These are phyloP conservation scores for Dioctria linearis DNA, from an alignment of 2,888 invertebrate species.

Conservation along the genomic window DNA sequence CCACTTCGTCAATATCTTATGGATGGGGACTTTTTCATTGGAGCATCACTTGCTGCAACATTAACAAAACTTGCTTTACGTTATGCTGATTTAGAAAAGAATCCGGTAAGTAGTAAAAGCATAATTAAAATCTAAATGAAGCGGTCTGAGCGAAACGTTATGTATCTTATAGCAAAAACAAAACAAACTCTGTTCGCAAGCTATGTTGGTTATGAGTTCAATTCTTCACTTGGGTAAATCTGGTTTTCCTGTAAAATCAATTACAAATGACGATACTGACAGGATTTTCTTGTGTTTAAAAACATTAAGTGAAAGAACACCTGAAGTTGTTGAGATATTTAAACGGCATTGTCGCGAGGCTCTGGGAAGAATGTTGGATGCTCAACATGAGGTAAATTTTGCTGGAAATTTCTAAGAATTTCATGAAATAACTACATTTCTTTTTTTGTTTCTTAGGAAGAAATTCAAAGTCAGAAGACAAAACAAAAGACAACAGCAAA, in stretches of 20 bases:
- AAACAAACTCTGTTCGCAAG: constrained; percentile 81
- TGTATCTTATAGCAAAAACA: constrained; percentile 64
- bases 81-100: constrained; percentile 73
- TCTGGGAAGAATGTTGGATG: constrained; percentile 86
- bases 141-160: neutral
- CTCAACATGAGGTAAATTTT: constrained; percentile 78
- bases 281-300: constrained; percentile 87
- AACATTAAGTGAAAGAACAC: constrained; percentile 80
- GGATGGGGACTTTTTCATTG: constrained; percentile 97
- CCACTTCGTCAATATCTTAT: constrained; percentile 89
- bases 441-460: constrained; percentile 63
- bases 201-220: constrained; percentile 90
- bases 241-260: constrained; percentile 79
- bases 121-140: constrained; percentile 53
- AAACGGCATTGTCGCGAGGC: constrained; percentile 82
- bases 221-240: constrained; percentile 90
- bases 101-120: constrained; percentile 62
- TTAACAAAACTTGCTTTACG: constrained; percentile 91
- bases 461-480: constrained; percentile 72
- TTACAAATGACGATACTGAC: constrained; percentile 97
- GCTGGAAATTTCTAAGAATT: neutral
- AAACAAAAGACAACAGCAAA: constrained; percentile 79
- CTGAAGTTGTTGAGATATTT: constrained; percentile 80
- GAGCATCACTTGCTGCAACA: constrained; percentile 91
- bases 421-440: neutral